phyloP scores from a whole-genome alignment of 2,888 invertebrate genomes.

The Lomographa bimaculata region DNA sequence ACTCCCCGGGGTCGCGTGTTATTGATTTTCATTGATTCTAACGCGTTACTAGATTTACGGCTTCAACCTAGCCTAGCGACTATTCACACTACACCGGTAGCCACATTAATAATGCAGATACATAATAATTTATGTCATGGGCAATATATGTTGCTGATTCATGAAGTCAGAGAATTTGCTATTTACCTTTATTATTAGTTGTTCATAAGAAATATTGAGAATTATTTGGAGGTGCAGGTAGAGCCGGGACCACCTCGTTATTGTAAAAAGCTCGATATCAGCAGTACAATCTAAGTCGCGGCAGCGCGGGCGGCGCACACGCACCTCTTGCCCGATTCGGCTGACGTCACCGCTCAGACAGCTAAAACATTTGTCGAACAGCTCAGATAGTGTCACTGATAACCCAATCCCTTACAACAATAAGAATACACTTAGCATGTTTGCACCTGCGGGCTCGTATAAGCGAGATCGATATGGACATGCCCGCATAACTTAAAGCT shows the following conservation, averaged over 20 bases:
- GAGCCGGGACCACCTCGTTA: constrained; percentile 8
- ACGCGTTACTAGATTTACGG: constrained; percentile 71
- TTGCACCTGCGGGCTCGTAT: constrained; percentile 78
- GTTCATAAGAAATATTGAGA: neutral
- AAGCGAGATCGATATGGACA: constrained; percentile 61
- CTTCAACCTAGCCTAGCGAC: constrained; percentile 44
- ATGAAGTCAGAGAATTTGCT: neutral
- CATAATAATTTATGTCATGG: no score
- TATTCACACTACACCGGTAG: constrained; percentile 39
- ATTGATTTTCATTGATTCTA: constrained; percentile 81
- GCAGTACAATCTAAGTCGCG: constrained; percentile 53
- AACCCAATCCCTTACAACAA: constrained; percentile 82
- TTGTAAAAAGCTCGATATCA: constrained; percentile 55
- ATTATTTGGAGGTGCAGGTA: constrained; percentile 4
- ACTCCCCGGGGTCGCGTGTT: constrained; percentile 63
- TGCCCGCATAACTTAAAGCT: constrained; percentile 59
- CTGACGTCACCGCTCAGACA: constrained; percentile 82
- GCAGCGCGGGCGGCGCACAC: constrained; percentile 50
- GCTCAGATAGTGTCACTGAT: constrained; percentile 81
- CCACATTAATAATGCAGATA: no score
- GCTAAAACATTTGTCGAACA: constrained; percentile 82
- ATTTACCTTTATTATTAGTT: no score
- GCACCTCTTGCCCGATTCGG: constrained; percentile 63
- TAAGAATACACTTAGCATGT: constrained; percentile 82
- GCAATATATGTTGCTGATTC: no score